Base-by-base conservation (phyloP, 2,888 invertebrate species). In the Helleia helle region DNA sequence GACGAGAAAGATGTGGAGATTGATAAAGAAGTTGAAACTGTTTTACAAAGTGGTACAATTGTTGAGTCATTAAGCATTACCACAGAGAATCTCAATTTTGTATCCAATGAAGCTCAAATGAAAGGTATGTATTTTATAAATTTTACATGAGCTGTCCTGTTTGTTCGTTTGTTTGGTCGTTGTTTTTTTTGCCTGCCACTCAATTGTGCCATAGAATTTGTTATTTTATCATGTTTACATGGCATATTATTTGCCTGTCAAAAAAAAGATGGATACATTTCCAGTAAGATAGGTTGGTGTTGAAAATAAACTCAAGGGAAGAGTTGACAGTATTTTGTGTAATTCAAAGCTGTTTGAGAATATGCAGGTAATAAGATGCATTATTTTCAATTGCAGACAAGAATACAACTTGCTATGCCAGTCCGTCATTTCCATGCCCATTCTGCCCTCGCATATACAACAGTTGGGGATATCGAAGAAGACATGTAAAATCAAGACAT, bases 371-470 rank as follows among this genome's bases (percentile, higher is more conserved):
- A n/a, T n/a, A n/a, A n/a, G n/a, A n/a, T n/a, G n/a, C n/a, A n/a
- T n/a, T n/a, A n/a, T n/a, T n/a, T n/a, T n/a, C n/a, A n/a, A n/a
- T 71, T 75, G 52, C 71, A 79, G 77, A 76, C 51, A 76, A 73
- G 48, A 65, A 49, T 26, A 66, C 49, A 46, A 62, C 64, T 8
- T 73, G 70, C 43, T 81, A 81, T 46, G 65, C 77, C 11, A 85
- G 71, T 50, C 85, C 85, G 8, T 88, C 88, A 11, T 89, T 88
- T 52, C 89, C 89, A 0, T 89, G 89, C 44, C 89, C 89, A 1
- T 89, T 89, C 56, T 89, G 89, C 56, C 86, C 87, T 9, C 80
- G 88, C 30, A 86, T 88, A 3, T 89, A 89, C 65, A 87, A 88
- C 49, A 88, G 88, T 44, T 89, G 89, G 89, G 89, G 89, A 0